A percentile compares a stretch with the other conserved stretches of the same genome.
phyloP scores from a whole-genome alignment of 35 echinoderm and acorn worm species.

The Amphiura filiformis region DNA sequence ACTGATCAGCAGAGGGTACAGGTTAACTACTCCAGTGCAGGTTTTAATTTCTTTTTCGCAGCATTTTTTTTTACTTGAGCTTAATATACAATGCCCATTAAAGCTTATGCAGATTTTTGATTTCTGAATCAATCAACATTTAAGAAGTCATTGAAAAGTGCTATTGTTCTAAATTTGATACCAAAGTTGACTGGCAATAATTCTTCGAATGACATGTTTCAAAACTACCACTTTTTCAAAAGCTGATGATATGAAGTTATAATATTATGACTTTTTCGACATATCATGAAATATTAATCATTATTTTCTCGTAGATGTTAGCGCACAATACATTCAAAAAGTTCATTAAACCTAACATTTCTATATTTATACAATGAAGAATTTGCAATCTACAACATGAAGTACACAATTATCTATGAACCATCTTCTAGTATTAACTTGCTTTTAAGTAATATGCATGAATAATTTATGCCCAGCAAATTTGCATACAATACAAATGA shows the following conservation, averaged over 20 bases:
- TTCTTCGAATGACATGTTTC: background rate
- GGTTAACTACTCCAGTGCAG: background rate
- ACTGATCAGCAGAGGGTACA: background rate
- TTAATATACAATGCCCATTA: background rate
- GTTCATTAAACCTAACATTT: background rate
- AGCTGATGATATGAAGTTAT: background rate
- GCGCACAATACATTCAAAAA: background rate
- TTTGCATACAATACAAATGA: background rate
- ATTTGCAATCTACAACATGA: background rate
- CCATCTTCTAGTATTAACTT: background rate
- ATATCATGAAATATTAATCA: background rate
- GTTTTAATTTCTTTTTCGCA: background rate
- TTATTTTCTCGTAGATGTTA: background rate
- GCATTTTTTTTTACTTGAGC: background rate
- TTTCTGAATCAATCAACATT: background rate
- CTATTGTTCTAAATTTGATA: constrained; percentile 2
- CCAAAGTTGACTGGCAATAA: background rate
- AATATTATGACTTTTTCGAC: background rate
- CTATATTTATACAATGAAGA: constrained; percentile 4
- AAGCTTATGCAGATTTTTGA: constrained; percentile 3
- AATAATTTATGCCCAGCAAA: background rate
- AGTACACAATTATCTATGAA: background rate
- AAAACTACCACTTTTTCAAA: background rate
- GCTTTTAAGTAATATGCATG: background rate
- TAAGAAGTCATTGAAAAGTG: background rate